These are phyloP conservation scores for Epicampocera succincta DNA, from an alignment of 2,888 invertebrate genomes.

Conservation along the genomic window DNA sequence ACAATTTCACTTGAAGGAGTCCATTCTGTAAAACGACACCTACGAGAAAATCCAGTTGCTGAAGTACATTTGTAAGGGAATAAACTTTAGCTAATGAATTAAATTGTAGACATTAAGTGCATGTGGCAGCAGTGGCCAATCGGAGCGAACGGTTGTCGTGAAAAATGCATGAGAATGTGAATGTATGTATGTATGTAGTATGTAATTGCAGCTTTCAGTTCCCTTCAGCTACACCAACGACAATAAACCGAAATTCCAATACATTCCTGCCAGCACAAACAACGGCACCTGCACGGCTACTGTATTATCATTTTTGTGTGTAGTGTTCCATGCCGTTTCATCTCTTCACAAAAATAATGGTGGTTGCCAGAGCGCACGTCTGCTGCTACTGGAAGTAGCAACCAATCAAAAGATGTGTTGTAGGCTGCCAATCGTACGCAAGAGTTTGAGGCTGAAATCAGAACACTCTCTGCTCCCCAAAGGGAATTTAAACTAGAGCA, in stretches of 20 bases:
- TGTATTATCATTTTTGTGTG: constrained; percentile 32
- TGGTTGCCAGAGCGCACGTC: constrained; percentile 62
- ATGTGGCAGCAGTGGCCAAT: constrained; percentile 48
- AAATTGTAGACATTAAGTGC: constrained; percentile 36
- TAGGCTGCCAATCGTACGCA: constrained; percentile 72
- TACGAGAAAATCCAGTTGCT: neutral
- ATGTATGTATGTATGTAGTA: too few species aligned
- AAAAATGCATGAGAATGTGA: constrained; percentile 41
- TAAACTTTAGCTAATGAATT: constrained; percentile 19
- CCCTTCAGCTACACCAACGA: constrained; percentile 24
- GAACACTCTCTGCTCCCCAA: neutral
- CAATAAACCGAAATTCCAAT: constrained; percentile 43
- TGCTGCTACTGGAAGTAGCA: constrained; percentile 60
- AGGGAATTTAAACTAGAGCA: neutral
- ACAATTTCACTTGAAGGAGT: too few species aligned
- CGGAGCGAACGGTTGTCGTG: constrained; percentile 20
- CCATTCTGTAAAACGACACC: neutral
- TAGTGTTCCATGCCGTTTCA: constrained; percentile 36
- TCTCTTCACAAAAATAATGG: constrained; percentile 44
- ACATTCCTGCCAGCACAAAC: constrained; percentile 2
- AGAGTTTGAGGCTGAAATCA: constrained; percentile 44
- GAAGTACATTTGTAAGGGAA: neutral
- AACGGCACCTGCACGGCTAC: neutral
- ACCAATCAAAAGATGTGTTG: constrained; percentile 62
- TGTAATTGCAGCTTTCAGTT: constrained; percentile 7